phyloP scores from a whole-genome alignment of 1,140 invertebrate genomes.

The Aphelenchoides besseyi region DNA sequence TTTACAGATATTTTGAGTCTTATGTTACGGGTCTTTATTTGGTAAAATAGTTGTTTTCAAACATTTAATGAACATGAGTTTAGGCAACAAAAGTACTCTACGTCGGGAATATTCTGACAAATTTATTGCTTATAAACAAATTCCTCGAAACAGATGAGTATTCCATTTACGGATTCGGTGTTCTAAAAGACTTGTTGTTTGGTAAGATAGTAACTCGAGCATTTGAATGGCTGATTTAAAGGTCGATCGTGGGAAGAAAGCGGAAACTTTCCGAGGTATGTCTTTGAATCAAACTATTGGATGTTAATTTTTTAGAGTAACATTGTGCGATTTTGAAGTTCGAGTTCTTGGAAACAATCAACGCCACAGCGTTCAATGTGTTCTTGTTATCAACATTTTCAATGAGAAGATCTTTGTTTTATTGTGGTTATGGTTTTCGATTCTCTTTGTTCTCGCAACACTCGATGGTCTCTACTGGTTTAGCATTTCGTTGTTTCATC shows the following conservation, averaged over 20 bases:
- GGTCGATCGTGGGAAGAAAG: neutral
- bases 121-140: conserved; percentile 66
- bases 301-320: conserved; percentile 57
- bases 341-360: conserved; percentile 65
- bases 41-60: conserved; percentile 33
- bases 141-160: conserved; percentile 66
- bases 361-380: conserved; percentile 64
- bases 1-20: conserved; percentile 50
- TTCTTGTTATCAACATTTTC: conserved; percentile 67
- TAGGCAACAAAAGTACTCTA: conserved; percentile 66
- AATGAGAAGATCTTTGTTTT: conserved; percentile 67
- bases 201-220: conserved; percentile 57
- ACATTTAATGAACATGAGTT: conserved; percentile 23
- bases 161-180: conserved; percentile 62
- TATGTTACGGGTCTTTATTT: conserved; percentile 62
- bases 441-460: conserved; percentile 65
- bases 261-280: conserved; percentile 62
- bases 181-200: conserved; percentile 54
- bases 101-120: conserved; percentile 64
- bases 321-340: conserved; percentile 67
- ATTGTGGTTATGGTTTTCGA: conserved; percentile 68
- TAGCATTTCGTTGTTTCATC: conserved; percentile 60
- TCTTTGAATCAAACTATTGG: conserved; percentile 17
- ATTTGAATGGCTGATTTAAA: neutral
- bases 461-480: conserved; percentile 63